phyloP scores from a whole-genome alignment of 2,888 invertebrate genomes.

The Eristalis arbustorum region DNA sequence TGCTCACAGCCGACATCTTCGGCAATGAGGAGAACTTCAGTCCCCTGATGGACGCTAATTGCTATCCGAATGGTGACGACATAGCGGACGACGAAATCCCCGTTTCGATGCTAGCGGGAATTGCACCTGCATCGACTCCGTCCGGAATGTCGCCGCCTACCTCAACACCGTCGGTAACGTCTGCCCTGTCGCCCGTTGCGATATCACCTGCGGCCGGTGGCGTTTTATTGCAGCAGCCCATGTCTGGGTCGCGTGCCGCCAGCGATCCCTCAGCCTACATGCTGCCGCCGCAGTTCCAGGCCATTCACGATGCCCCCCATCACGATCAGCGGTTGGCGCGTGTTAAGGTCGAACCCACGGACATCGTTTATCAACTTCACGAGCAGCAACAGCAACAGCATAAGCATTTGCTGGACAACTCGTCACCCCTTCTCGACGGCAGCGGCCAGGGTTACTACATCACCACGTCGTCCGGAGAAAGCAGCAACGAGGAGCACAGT shows the following conservation, averaged over 20 bases:
- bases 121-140: slow-evolving; percentile 68
- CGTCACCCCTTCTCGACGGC: slow-evolving; percentile 57
- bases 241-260: slow-evolving; percentile 56
- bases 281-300: slow-evolving; percentile 55
- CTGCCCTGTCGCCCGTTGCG: slow-evolving; percentile 47
- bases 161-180: slow-evolving; percentile 67
- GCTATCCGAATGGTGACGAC: slow-evolving; percentile 73
- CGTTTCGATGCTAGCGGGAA: slow-evolving; percentile 79
- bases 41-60: slow-evolving; percentile 80
- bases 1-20: slow-evolving; percentile 83
- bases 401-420: slow-evolving; percentile 46
- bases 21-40: slow-evolving; percentile 85
- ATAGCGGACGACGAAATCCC: slow-evolving; percentile 79
- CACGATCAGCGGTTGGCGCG: slow-evolving; percentile 41
- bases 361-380: slow-evolving; percentile 51
- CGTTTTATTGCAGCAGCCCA: slow-evolving; percentile 75
- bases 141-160: slow-evolving; percentile 68
- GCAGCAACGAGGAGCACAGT: slow-evolving; percentile 54
- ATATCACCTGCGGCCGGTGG: slow-evolving; percentile 79
- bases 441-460: slow-evolving; percentile 52
- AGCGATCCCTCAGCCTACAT: slow-evolving; percentile 45
- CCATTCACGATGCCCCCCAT: slow-evolving; percentile 50
- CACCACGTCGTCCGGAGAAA: slow-evolving; percentile 54
- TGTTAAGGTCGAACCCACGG: slow-evolving; percentile 60
- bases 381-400: slow-evolving; percentile 60